These are phyloP conservation scores for Acronicta leporina DNA, from an alignment of 2,888 invertebrate species.

Conservation along the genomic window DNA sequence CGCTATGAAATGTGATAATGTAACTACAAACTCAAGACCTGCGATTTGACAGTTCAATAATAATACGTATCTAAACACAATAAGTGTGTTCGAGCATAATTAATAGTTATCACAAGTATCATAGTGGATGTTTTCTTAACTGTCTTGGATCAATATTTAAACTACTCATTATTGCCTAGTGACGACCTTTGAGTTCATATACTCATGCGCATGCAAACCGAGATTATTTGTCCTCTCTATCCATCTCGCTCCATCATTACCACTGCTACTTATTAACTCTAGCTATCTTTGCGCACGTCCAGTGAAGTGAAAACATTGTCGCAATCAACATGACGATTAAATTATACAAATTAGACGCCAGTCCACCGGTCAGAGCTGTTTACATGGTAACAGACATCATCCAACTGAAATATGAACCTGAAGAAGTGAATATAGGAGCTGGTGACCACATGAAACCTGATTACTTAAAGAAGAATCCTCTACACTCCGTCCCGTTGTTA, in stretches of 20 bases:
- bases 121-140: no score
- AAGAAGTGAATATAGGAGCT: constrained; percentile 50
- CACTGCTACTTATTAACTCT: background rate
- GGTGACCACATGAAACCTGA: constrained; percentile 61
- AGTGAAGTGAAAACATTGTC: constrained; percentile 6
- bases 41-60: no score
- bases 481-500: constrained; percentile 64
- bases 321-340: constrained; percentile 60
- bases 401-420: constrained; percentile 56
- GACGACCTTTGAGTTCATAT: background rate
- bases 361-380: constrained; percentile 64
- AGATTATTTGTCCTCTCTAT: background rate
- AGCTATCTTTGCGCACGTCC: background rate
- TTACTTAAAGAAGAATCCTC: constrained; percentile 65
- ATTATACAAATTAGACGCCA: constrained; percentile 60
- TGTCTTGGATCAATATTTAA: background rate
- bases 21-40: no score
- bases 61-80: no score
- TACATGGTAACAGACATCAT: constrained; percentile 63
- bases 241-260: background rate
- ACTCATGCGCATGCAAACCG: background rate
- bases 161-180: background rate
- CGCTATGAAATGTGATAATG: no score
- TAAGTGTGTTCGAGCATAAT: no score
- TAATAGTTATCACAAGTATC: no score